Percentiles rank a stretch among this genome's conserved stretches.
These are phyloP conservation scores for Trisateles emortualis DNA, from an alignment of 2,888 invertebrate genomes.

Conservation along the genomic window DNA sequence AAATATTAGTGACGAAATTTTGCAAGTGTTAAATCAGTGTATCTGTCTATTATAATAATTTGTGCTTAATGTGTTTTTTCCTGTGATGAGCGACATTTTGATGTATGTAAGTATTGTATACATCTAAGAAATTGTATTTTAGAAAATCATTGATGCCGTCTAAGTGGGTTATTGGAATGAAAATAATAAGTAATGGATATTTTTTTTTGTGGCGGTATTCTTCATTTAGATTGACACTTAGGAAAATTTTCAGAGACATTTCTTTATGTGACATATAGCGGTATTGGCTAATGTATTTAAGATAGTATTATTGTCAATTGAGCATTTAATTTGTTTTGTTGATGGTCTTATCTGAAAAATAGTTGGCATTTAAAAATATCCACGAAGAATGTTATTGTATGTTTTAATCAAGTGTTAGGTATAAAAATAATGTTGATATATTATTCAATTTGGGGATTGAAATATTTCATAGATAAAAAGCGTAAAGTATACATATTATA, in stretches of 20 bases:
- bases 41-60: constrained; percentile 47
- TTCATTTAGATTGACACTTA: constrained; percentile 19
- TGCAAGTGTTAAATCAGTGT: constrained; percentile 57
- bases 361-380: too few relatives aligned
- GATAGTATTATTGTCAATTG: constrained; percentile 13
- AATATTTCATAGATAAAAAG: too few relatives aligned
- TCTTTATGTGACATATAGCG: constrained; percentile 15
- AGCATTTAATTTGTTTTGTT: too few relatives aligned
- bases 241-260: constrained; percentile 16
- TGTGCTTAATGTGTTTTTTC: constrained; percentile 54
- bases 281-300: constrained; percentile 9
- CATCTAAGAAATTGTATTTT: constrained; percentile 29
- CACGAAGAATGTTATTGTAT: too few relatives aligned
- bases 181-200: constrained; percentile 22
- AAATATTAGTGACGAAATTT: constrained; percentile 46
- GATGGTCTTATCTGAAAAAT: too few relatives aligned
- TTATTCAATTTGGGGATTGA: too few relatives aligned
- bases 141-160: constrained; percentile 17
- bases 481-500: too few relatives aligned
- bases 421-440: too few relatives aligned
- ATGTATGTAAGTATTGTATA: constrained; percentile 39
- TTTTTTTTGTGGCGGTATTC: constrained; percentile 19
- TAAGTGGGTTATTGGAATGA: constrained; percentile 38
- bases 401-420: too few relatives aligned
- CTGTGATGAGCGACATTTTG: constrained; percentile 30